Evolutionary conservation across 2,113 vertebrate genomes (phyloP).

Genomic region (Embiotoca jacksoni): DNA sequence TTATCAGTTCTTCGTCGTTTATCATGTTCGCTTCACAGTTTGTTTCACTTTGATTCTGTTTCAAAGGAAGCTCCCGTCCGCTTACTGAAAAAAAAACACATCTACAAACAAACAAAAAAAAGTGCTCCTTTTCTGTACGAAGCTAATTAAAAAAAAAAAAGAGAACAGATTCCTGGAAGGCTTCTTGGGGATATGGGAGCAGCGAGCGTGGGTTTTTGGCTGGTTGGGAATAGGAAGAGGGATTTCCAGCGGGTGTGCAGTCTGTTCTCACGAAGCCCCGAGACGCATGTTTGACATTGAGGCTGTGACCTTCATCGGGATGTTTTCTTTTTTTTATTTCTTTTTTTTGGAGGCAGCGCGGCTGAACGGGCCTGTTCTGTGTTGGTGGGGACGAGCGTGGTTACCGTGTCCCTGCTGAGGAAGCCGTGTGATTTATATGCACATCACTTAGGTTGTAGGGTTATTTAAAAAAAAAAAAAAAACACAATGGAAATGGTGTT

Average conservation of each 20-base stretch:
- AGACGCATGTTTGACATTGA: slow-evolving; percentile 65
- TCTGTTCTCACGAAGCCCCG: slow-evolving; percentile 59
- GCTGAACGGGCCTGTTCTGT: slow-evolving; percentile 3
- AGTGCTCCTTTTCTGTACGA: slow-evolving; percentile 25
- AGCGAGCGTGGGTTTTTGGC: slow-evolving; percentile 23
- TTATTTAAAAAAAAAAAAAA: neutral
- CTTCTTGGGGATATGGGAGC: slow-evolving; percentile 59
- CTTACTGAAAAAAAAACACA: slow-evolving; percentile 58
- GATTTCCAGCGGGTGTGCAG: slow-evolving; percentile 63
- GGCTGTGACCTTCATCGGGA: slow-evolving; percentile 60
- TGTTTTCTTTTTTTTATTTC: neutral
- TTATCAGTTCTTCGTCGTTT: neutral
- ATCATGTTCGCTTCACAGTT: too few relatives aligned
- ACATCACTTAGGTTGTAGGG: neutral
- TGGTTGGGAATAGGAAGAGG: slow-evolving; percentile 58
- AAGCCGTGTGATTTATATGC: neutral
- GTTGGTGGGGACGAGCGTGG: neutral
- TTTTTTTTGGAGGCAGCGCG: neutral
- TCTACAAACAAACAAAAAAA: neutral
- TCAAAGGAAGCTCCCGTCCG: slow-evolving; percentile 1
- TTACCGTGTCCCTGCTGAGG: neutral
- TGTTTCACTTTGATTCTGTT: slow-evolving; percentile 7
- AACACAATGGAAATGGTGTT: neutral
- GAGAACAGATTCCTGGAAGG: slow-evolving; percentile 62
- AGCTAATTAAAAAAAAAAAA: slow-evolving; percentile 72